These are phyloP conservation scores for Myrmophylax atrothorax DNA, from an alignment of 2,113 vertebrate genomes.

Conservation along the genomic window DNA sequence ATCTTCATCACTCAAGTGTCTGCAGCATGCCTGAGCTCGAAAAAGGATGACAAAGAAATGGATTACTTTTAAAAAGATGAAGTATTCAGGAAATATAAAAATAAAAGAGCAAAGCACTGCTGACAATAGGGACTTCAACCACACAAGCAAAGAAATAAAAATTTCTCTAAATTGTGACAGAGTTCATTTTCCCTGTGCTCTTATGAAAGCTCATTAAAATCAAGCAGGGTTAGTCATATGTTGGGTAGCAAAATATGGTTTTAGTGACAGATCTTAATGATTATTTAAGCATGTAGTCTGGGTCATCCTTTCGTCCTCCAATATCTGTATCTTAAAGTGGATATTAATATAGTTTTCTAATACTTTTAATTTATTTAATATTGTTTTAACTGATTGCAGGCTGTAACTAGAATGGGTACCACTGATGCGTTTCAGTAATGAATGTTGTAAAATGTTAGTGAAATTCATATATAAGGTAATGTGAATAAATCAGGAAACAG, in stretches of 20 bases:
- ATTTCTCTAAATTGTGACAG: constrained; percentile 38
- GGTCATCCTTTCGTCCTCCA: neutral
- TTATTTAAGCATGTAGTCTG: neutral
- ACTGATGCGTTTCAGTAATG: neutral
- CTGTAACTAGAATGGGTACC: neutral
- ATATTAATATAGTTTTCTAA: neutral
- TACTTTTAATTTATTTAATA: neutral
- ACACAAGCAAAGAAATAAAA: constrained; percentile 41
- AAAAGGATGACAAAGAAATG: constrained; percentile 63
- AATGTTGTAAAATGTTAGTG: neutral
- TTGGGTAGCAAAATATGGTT: neutral
- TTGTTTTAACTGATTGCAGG: neutral
- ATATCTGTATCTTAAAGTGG: neutral
- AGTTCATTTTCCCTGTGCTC: constrained; percentile 27
- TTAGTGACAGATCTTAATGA: neutral
- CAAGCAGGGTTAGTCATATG: neutral
- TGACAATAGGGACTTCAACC: constrained; percentile 64
- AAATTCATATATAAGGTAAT: neutral
- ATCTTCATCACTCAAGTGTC: constrained; percentile 79
- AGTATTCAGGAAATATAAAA: constrained; percentile 70
- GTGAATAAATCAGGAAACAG: neutral
- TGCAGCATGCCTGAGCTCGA: constrained; percentile 53
- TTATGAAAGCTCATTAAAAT: constrained; percentile 24
- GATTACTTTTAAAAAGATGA: constrained; percentile 83
- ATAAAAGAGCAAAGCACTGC: constrained; percentile 22